Percentiles rank a stretch among this genome's conserved stretches.
These are phyloP conservation scores for Ammodytes dubius DNA, from an alignment of 2,113 vertebrate genomes.

Conservation along the genomic window DNA sequence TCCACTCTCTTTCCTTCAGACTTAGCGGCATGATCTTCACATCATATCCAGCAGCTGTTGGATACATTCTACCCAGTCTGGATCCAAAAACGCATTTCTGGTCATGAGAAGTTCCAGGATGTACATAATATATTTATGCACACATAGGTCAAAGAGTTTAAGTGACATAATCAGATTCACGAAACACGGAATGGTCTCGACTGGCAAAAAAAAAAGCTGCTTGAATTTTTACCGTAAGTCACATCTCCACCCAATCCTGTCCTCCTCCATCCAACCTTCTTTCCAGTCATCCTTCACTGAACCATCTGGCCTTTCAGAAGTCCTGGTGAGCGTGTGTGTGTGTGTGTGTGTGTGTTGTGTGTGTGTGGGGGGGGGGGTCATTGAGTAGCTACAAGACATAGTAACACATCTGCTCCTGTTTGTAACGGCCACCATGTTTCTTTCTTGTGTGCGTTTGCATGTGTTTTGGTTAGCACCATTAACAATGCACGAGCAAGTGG, in stretches of 20 bases:
- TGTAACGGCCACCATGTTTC: conserved; percentile 4
- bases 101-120: neutral
- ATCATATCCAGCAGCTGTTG: neutral
- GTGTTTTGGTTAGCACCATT: conserved; percentile 31
- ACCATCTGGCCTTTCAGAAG: conserved; percentile 31
- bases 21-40: neutral
- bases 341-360: conserved; percentile 3
- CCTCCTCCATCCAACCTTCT: neutral
- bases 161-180: neutral
- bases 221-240: too few relatives aligned
- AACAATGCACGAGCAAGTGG: conserved; percentile 35
- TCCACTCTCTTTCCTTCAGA: neutral
- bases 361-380: neutral
- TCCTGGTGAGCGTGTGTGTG: neutral
- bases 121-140: neutral
- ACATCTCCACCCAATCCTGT: neutral
- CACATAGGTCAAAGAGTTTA: neutral
- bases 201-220: neutral
- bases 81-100: neutral
- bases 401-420: conserved; percentile 32
- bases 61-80: neutral
- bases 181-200: neutral
- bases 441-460: conserved; percentile 14
- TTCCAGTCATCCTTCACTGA: conserved; percentile 18
- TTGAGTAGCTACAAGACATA: neutral